A percentile compares a stretch with the other conserved stretches of the same genome.
These are phyloP conservation scores for Datnioides undecimradiatus DNA, from an alignment of 2,113 vertebrate genomes.

Conservation along the genomic window DNA sequence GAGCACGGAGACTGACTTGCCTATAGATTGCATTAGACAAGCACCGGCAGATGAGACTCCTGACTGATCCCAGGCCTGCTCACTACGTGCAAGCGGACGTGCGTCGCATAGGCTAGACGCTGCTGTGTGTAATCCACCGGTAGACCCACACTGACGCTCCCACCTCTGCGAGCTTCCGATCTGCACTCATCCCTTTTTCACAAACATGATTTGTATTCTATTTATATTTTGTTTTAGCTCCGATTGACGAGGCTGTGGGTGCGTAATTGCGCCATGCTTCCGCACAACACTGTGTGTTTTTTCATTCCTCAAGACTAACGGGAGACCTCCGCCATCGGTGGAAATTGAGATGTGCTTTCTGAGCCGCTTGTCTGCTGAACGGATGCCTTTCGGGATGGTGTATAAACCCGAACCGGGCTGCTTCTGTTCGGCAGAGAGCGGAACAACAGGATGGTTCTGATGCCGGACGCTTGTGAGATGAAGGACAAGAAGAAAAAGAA, in stretches of 20 bases:
- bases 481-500: slow-evolving; percentile 70
- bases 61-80: slow-evolving; percentile 65
- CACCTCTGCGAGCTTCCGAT: slow-evolving; percentile 17
- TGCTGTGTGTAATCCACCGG: neutral
- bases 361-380: slow-evolving; percentile 24
- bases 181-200: slow-evolving; percentile 1
- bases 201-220: neutral
- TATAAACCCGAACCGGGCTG: neutral
- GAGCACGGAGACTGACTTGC: slow-evolving; percentile 8
- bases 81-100: slow-evolving; percentile 43
- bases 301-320: slow-evolving; percentile 33
- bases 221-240: neutral
- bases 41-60: slow-evolving; percentile 11
- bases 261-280: slow-evolving; percentile 50
- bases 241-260: neutral
- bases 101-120: slow-evolving; percentile 41
- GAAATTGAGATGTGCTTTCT: slow-evolving; percentile 50
- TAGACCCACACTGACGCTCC: slow-evolving; percentile 16
- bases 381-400: slow-evolving; percentile 32
- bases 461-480: slow-evolving; percentile 64
- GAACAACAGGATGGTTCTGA: neutral
- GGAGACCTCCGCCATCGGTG: slow-evolving; percentile 47
- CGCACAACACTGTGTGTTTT: slow-evolving; percentile 9
- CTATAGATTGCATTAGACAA: slow-evolving; percentile 13
- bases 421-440: neutral